Percentiles rank a stretch among this genome's conserved stretches.
phyloP scores from a whole-genome alignment of 2,888 invertebrate genomes.

The Pseudoips prasinana region DNA sequence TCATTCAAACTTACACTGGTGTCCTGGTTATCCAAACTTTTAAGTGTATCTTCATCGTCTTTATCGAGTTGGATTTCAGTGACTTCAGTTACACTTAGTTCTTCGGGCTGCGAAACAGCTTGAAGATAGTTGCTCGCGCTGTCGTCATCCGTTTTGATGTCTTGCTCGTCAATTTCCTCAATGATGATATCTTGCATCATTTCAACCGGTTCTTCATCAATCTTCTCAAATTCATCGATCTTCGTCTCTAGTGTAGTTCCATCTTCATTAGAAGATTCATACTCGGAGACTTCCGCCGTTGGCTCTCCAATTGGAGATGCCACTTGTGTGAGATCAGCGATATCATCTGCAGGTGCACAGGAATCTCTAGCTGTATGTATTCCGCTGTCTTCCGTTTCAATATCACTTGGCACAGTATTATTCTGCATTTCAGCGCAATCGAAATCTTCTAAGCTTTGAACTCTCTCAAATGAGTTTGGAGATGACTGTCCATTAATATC shows the following conservation, averaged over 20 bases:
- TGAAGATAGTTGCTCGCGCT: conserved; percentile 72
- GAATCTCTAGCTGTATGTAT: conserved; percentile 91
- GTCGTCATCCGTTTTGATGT: conserved; percentile 64
- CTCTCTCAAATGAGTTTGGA: conserved; percentile 82
- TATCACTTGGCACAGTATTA: conserved; percentile 81
- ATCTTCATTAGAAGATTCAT: conserved; percentile 75
- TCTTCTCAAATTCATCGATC: conserved; percentile 50
- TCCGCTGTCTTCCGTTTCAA: conserved; percentile 89
- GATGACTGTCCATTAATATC: conserved; percentile 81
- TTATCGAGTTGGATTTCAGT: conserved; percentile 78
- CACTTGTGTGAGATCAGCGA: conserved; percentile 81
- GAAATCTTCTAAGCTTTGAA: conserved; percentile 85
- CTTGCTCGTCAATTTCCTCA: conserved; percentile 72
- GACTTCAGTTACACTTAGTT: conserved; percentile 66
- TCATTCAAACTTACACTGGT: conserved; percentile 81
- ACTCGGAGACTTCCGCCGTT: conserved; percentile 67
- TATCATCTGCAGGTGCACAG: conserved; percentile 88
- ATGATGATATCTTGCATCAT: conserved; percentile 63
- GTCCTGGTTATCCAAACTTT: conserved; percentile 79
- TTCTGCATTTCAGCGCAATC: conserved; percentile 83
- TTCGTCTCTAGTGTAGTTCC: conserved; percentile 52
- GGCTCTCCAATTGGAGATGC: conserved; percentile 73
- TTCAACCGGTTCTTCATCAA: conserved; percentile 43
- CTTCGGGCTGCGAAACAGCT: conserved; percentile 71
- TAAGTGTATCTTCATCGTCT: conserved; percentile 77